Evolutionary conservation across 2,888 invertebrate genomes (phyloP), one percentile per base, ranked within the genome.

Genomic region (Thelaira solivaga): DNA sequence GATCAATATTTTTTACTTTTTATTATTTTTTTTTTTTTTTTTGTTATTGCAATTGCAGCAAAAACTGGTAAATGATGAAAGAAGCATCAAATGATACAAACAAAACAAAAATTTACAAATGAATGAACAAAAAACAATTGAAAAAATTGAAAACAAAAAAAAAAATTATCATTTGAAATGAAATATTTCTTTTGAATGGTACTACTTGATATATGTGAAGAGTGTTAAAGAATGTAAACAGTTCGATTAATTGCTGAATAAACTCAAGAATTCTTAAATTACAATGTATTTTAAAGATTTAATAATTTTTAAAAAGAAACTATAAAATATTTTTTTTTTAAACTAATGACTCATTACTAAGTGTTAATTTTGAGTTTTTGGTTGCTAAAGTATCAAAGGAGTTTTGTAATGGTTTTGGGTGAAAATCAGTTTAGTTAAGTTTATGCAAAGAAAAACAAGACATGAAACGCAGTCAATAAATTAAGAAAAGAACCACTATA

Each of bases 1-100:
- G 86, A 85, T 86, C 86, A 86, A 73, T 73, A 69, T 69, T 59
- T 62, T 62, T 47, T 34, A 36, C 36, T 55, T 36, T n/a, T 55
- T 55, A 22, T 36, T 36, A 13, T 8, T 36, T n/a, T 20, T 41
- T 51, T 49, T 51, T 39, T 26, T 49, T 39, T 43, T 26, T 34
- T 20, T 26, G 65, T 20, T 53, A 6, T 20, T 34, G 16, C 20
- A 34, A 53, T 36, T 45, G 26, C 20, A 34, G 34, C 34, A 59
- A 49, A 7, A 49, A 20, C 3, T n/a, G 29, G 8, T 10, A 51
- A 61, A 53, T 31, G 31, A 71, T 53, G 24, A 62, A 73, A 73
- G 51, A 13, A 39, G 43, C 16, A 61, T 26, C 10, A 51, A 74
- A 59, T 7, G 29, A 41, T 16, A 67, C 2, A 64, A 36, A 62